Conservation (phyloP, 2,888 invertebrate genomes). For the Pristionchus fissidentatus region DNA sequence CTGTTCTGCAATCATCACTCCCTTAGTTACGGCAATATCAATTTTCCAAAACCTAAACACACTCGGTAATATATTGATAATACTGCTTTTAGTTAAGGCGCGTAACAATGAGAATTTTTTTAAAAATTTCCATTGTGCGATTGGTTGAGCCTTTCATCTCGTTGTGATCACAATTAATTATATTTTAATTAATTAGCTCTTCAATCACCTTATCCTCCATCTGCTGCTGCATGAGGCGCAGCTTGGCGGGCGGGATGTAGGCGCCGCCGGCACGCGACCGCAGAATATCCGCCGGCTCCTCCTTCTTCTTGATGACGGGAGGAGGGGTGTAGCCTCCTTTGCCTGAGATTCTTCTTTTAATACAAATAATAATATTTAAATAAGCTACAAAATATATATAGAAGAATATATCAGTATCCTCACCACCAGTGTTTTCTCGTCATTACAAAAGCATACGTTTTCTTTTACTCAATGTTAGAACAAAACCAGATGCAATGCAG, state of each 20-base stretch:
- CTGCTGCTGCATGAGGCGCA: slow-evolving; percentile 93
- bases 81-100: no score
- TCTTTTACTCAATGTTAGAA: no score
- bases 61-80: no score
- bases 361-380: background rate
- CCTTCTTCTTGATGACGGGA: slow-evolving; percentile 52
- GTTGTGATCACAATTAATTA: background rate
- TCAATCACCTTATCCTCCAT: slow-evolving; percentile 87
- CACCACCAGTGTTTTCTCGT: no score
- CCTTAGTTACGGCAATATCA: background rate
- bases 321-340: slow-evolving; percentile 23
- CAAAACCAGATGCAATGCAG: no score
- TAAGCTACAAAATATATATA: no score
- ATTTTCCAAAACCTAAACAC: background rate
- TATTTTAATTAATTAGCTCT: background rate
- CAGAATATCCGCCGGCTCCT: slow-evolving; percentile 58
- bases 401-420: no score
- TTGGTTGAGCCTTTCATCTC: background rate
- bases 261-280: slow-evolving; percentile 79
- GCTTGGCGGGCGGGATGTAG: slow-evolving; percentile 96
- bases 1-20: slow-evolving; percentile 78
- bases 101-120: background rate
- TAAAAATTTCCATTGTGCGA: background rate
- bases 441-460: no score
- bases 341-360: background rate